A percentile compares a stretch with the other conserved stretches of the same genome.
phyloP scores from a whole-genome alignment of 2,797 vertebrate species.

The Tragopan temminckii region DNA sequence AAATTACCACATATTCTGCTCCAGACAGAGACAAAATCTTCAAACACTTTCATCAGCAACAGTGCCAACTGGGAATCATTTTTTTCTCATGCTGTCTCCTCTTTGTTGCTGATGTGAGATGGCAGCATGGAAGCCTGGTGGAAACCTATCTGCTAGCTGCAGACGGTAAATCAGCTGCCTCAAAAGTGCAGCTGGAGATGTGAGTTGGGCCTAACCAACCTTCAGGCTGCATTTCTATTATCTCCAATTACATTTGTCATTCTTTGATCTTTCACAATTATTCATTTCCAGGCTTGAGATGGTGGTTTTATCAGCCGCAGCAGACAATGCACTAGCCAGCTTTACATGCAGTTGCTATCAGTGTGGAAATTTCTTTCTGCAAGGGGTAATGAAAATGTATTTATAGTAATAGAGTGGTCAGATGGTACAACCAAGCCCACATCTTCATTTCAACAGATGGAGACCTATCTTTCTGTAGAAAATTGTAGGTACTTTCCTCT shows the following conservation, averaged over 20 bases:
- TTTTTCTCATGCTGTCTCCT: background rate
- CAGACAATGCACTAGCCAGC: rapidly evolving
- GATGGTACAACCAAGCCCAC: background rate
- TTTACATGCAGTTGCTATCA: background rate
- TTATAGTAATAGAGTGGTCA: background rate
- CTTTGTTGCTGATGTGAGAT: background rate
- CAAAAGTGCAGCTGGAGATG: background rate
- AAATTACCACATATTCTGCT: background rate
- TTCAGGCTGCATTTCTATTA: background rate
- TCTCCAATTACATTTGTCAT: background rate
- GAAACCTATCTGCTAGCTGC: background rate
- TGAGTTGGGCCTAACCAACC: background rate
- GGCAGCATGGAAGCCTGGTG: background rate
- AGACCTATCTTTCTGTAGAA: background rate
- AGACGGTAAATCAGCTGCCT: background rate
- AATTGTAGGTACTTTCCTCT: background rate
- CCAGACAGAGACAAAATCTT: background rate
- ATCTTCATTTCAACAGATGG: background rate
- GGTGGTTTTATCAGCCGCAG: background rate
- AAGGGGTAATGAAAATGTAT: background rate
- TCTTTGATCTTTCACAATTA: background rate
- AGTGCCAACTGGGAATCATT: background rate
- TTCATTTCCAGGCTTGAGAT: background rate
- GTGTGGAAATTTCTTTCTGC: background rate
- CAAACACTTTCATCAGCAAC: background rate